Percentiles rank a stretch among this genome's conserved stretches.
Evolutionary conservation across 2,113 vertebrate species (phyloP).

Genomic region (Tamias sibiricus): DNA sequence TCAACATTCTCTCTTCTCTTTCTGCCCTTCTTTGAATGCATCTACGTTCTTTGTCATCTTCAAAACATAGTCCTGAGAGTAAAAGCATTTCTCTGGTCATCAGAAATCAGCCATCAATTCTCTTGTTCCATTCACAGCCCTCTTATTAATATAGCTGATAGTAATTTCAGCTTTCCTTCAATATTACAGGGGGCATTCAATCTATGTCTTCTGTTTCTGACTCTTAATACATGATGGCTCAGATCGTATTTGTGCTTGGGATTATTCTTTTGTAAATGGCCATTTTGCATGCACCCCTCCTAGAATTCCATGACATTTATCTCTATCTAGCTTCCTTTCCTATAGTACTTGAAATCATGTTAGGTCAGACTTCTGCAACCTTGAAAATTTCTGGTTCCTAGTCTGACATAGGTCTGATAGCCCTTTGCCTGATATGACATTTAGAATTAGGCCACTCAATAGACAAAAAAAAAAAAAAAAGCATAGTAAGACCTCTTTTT

Average conservation of each 20-base stretch:
- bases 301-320: neutral
- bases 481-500: neutral
- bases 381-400: neutral
- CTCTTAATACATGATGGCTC: neutral
- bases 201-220: neutral
- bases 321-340: conserved; percentile 24
- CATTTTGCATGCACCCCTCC: neutral
- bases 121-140: neutral
- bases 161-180: neutral
- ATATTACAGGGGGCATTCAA: neutral
- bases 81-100: conserved; percentile 4
- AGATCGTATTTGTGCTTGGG: neutral
- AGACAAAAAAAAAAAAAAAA: neutral
- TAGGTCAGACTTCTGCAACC: neutral
- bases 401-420: neutral
- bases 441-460: neutral
- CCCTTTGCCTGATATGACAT: neutral
- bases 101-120: neutral
- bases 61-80: neutral
- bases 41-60: neutral
- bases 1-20: neutral
- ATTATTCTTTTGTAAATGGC: neutral
- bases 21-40: neutral
- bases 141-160: neutral
- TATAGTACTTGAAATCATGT: neutral